Evolutionary conservation across 2,888 invertebrate species (phyloP), one percentile per base, ranked within the genome.

Genomic region (Monoplex corrugatus): DNA sequence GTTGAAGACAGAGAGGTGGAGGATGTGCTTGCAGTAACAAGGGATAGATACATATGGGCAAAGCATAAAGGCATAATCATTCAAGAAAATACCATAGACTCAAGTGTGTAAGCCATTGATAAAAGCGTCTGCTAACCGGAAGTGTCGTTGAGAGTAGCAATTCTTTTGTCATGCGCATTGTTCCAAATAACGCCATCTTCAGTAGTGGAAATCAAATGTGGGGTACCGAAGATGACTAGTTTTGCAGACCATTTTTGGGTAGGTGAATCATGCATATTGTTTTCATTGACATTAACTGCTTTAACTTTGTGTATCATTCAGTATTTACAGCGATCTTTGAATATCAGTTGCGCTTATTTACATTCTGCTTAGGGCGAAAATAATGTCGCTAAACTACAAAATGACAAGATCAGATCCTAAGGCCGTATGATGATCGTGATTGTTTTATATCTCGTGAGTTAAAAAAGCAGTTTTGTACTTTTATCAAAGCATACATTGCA

Each of bases 231-330:
- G 68, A 95, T 95, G 94, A 92, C 94, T 88, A 93, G 94, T 91
- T 95, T 95, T 93, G 93, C 93, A 83, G 95, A 95, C 89, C 93
- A 94, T 90, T 95, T 95, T 92, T 95, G 95, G 95, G 95, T 95
- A 93, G 89, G 92, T 92, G 38, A 35, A 23, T 32, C 8, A 45
- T 28, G 16, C 72, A 63, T 63, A 44, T 40, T 32, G 50, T 86
- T 72, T 63, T 80, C 40, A 23, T 43, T 19, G 23, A 35, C 28
- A 23, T 63, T 40, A 63, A 63, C 35, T 16, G 68, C 28, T 28
- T 32, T 13, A 86, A 1, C 10, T n/a, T 35, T 87, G 72, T 43
- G 5, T 80, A 6, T 35, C 13, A 16, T 38, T n/a, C 38, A 28
- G 40, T 43, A 35, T 57, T 38, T 23, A 35, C 23, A 87, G 23